A percentile compares a stretch with the other conserved stretches of the same genome.
Evolutionary conservation across 2,113 vertebrate species (phyloP).

Genomic region (Trichomycterus rosablanca): DNA sequence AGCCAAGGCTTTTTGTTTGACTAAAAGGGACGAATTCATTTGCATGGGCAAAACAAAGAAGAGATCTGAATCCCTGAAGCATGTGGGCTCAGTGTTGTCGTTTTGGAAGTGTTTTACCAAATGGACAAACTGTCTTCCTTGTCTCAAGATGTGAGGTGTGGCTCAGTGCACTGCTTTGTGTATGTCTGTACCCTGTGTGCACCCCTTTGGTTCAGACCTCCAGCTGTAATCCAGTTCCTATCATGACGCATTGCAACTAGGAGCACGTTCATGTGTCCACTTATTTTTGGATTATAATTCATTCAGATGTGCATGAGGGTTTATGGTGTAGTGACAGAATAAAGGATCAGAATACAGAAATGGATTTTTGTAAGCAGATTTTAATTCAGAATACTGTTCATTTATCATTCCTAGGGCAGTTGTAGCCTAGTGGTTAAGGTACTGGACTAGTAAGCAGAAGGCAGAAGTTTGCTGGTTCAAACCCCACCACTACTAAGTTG

Average conservation of each 20-base stretch:
- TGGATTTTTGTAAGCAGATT: too few relatives aligned
- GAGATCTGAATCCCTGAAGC: neutral
- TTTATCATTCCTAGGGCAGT: too few relatives aligned
- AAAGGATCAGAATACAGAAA: too few relatives aligned
- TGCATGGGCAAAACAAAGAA: too few relatives aligned
- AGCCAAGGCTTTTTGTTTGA: too few relatives aligned
- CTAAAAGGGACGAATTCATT: neutral
- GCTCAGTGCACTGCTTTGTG: constrained; percentile 16
- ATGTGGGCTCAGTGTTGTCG: neutral
- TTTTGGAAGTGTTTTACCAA: neutral
- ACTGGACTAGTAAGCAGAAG: too few relatives aligned
- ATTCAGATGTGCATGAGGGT: neutral
- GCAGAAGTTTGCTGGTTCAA: too few relatives aligned
- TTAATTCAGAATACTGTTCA: too few relatives aligned
- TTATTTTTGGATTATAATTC: too few relatives aligned
- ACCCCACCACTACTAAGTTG: too few relatives aligned
- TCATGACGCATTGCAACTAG: constrained; percentile 5
- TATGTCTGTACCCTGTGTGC: neutral
- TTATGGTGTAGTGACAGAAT: too few relatives aligned
- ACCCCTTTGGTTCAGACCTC: neutral
- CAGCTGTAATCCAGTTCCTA: constrained; percentile 11
- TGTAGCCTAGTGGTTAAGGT: too few relatives aligned
- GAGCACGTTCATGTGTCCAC: neutral
- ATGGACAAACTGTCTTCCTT: neutral
- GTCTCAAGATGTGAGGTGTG: constrained; percentile 36